phyloP scores from a whole-genome alignment of 2,888 invertebrate species.

The Resseliella maxima region DNA sequence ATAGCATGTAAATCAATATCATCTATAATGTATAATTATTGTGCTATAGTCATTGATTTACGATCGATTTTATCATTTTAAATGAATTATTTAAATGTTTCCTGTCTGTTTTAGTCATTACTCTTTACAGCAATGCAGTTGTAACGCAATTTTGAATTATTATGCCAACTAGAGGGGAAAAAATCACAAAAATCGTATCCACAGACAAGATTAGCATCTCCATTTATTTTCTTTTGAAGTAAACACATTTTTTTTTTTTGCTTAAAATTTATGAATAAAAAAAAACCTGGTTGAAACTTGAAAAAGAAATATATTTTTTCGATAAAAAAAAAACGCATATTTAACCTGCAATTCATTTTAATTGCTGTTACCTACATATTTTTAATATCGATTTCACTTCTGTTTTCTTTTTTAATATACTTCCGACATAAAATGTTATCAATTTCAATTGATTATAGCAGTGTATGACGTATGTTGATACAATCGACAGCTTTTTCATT shows the following conservation, averaged over 20 bases:
- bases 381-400: background rate
- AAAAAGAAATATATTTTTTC: too few species aligned
- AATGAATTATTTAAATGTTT: too few species aligned
- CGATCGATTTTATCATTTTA: background rate
- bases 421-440: background rate
- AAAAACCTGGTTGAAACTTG: too few species aligned
- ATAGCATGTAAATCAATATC: conserved; percentile 16
- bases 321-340: too few species aligned
- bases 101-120: background rate
- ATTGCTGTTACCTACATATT: background rate
- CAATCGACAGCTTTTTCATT: background rate
- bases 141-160: background rate
- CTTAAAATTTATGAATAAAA: too few species aligned
- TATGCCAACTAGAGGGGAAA: background rate
- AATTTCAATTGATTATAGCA: conserved; percentile 20
- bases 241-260: too few species aligned
- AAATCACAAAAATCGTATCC: background rate
- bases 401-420: background rate
- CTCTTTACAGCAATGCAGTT: conserved; percentile 36
- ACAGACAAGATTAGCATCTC: background rate
- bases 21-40: background rate
- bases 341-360: background rate
- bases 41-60: conserved; percentile 30
- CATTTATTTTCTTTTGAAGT: background rate
- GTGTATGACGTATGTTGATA: background rate